Conservation (phyloP, 2,113 vertebrate species). For the Empidonax alnorum region DNA sequence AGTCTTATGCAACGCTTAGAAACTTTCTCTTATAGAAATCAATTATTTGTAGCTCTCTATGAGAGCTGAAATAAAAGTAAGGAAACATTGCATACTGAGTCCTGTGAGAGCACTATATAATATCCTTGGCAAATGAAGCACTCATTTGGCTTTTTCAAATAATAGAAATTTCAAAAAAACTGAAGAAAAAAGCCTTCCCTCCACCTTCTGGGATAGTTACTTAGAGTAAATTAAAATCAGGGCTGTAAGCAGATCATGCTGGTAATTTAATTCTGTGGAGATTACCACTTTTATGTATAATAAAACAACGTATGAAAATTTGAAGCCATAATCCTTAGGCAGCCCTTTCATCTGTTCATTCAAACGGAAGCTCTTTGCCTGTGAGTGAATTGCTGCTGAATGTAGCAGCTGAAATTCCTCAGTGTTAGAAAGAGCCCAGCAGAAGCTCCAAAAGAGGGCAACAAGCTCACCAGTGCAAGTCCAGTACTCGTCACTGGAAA, state of each 20-base stretch:
- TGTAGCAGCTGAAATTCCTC: neutral
- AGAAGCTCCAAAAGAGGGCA: neutral
- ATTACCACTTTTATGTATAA: conserved; percentile 57
- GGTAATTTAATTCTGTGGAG: conserved; percentile 53
- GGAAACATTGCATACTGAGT: neutral
- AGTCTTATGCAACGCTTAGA: neutral
- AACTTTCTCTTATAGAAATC: conserved; percentile 14
- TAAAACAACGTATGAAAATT: conserved; percentile 57
- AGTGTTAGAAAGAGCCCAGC: neutral
- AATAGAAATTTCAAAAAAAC: neutral
- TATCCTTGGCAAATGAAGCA: conserved; percentile 33
- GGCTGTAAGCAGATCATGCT: conserved; percentile 26
- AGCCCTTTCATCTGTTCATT: conserved; percentile 48
- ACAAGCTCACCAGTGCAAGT: neutral
- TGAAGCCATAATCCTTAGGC: conserved; percentile 35
- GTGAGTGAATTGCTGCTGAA: neutral
- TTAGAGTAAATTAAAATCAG: conserved; percentile 55
- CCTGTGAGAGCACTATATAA: conserved; percentile 43
- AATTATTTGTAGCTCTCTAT: conserved; percentile 26
- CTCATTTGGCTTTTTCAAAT: conserved; percentile 36
- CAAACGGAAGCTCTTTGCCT: conserved; percentile 1
- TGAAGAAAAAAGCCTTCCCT: conserved; percentile 1
- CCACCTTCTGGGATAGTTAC: conserved; percentile 23
- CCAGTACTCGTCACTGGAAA: neutral
- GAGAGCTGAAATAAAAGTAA: conserved; percentile 4